phyloP scores from a whole-genome alignment of 2,888 invertebrate genomes.

The Plagiodera versicolora region DNA sequence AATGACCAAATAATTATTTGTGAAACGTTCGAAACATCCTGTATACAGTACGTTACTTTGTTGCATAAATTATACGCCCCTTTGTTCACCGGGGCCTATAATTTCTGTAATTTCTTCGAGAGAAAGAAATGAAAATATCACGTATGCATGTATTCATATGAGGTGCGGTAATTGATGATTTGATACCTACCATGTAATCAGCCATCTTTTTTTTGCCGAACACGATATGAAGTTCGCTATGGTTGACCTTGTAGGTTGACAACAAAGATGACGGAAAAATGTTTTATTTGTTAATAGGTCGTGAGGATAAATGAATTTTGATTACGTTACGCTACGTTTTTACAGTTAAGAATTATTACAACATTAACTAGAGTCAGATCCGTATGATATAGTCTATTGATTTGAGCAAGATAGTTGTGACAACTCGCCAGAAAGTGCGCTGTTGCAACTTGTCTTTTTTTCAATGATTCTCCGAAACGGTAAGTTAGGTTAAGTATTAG shows the following conservation, averaged over 20 bases:
- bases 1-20: background rate
- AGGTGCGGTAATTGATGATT: slow-evolving; percentile 16
- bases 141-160: slow-evolving; percentile 10
- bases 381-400: no score
- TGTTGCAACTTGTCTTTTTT: no score
- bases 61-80: slow-evolving; percentile 15
- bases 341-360: no score
- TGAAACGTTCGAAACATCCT: background rate
- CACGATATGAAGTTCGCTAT: background rate
- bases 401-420: no score
- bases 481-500: no score
- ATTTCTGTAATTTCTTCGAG: slow-evolving; percentile 11
- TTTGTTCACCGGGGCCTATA: slow-evolving; percentile 13
- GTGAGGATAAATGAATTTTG: no score
- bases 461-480: no score
- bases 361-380: no score
- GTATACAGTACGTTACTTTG: slow-evolving; percentile 5
- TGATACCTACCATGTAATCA: slow-evolving; percentile 10
- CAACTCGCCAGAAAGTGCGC: no score
- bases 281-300: background rate
- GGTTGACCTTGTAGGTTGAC: background rate
- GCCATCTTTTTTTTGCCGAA: slow-evolving; percentile 3
- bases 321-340: background rate
- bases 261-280: background rate
- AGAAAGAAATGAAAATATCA: slow-evolving; percentile 14